Base-by-base conservation (phyloP, 1,140 invertebrate genomes). In the Meloidogyne hapla region DNA sequence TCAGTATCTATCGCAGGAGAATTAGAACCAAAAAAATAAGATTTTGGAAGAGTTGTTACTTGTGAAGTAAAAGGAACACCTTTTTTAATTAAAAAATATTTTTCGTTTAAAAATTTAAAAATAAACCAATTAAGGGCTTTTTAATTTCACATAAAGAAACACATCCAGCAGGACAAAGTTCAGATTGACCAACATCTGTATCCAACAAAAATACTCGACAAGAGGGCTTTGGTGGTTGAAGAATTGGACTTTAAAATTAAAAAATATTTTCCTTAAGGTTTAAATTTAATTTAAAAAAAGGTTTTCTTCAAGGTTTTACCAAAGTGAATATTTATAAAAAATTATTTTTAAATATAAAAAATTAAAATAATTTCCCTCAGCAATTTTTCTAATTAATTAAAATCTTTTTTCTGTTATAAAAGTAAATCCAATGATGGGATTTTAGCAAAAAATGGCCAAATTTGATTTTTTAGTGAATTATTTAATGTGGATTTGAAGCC, bases 101-200 rank as follows among this genome's bases (percentile, higher is more conserved):
- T 8, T 33, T 28, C 1, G 12, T n/a, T 66, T 73, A 26, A 18
- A 56, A 6, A 56, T 6, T 56, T 48, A 40, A 33, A 23, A 69
- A 64, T 69, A 12, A n/a, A 78, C 77, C 48, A 18, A 78, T 62
- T 23, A 78, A 67, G 1, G 77, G 77, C 66, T 80, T 79, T 40
- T 56, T 70, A 33, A 78, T 33, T 42, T 78, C 56, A 42, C 15
- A 74, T 40, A 78, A 62, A n/a, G 77, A 78, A 64, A 78, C 21
- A 28, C 66, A 73, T 23, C 77, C 77, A 25, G 77, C 23, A 2
- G 77, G 77, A 5, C n/a, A 33, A 15, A 78, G 38, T 45, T 78
- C 77, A n/a, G 78, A 69, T 64, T 78, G 77, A 18, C 77, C 77
- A 69, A 78, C 69, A 62, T 78, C 77, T 28, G 64, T 65, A 62